A percentile compares a stretch with the other conserved stretches of the same genome.
Evolutionary conservation across 2,113 vertebrate genomes (phyloP).

Genomic region (Oreocharis arfaki): DNA sequence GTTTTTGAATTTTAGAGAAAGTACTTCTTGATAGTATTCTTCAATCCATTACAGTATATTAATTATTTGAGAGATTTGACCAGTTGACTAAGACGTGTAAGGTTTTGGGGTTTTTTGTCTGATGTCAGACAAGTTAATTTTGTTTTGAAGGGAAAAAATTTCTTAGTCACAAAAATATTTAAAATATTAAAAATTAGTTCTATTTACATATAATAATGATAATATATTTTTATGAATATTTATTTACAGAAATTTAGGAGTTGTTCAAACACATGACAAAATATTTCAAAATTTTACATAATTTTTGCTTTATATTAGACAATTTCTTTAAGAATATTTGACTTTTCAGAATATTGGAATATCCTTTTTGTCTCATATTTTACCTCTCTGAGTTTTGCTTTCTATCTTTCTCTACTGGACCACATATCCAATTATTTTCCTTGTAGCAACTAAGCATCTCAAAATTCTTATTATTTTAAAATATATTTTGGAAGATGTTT

Average conservation of each 20-base stretch:
- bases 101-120: accelerated
- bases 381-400: neutral
- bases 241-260: neutral
- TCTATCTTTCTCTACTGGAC: neutral
- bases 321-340: neutral
- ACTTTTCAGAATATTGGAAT: neutral
- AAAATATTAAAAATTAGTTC: neutral
- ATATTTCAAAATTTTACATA: neutral
- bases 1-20: neutral
- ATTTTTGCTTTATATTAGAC: neutral
- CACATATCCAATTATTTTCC: neutral
- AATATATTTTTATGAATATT: neutral
- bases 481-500: neutral
- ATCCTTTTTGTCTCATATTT: neutral
- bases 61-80: neutral
- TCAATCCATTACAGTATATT: neutral
- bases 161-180: neutral
- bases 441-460: neutral
- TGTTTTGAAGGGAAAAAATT: neutral
- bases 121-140: neutral
- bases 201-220: neutral
- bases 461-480: neutral
- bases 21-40: neutral
- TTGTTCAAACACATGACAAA: neutral
- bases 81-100: neutral